A percentile compares a stretch with the other conserved stretches of the same genome.
These are phyloP conservation scores for Rhadinocentrus ornatus DNA, from an alignment of 2,797 vertebrate genomes.

Conservation along the genomic window DNA sequence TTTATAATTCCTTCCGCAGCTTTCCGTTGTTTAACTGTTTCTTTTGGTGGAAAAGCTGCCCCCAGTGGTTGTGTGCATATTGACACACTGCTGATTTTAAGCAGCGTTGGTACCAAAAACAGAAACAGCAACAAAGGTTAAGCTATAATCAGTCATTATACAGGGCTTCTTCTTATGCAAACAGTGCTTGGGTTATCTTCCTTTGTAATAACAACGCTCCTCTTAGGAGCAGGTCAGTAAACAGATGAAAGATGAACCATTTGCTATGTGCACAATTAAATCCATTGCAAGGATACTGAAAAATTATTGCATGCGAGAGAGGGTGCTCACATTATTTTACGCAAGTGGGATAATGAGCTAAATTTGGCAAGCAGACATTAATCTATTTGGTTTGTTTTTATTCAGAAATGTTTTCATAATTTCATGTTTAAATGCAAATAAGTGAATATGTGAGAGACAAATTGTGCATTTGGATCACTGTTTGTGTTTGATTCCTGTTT, in stretches of 20 bases:
- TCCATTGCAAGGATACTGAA: conserved; percentile 5
- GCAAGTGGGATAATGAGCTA: neutral
- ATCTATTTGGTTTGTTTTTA: neutral
- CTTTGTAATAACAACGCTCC: neutral
- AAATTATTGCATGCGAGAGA: conserved; percentile 1
- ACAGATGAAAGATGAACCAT: neutral
- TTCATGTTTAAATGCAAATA: neutral
- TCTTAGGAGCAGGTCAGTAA: neutral
- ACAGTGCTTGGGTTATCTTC: neutral
- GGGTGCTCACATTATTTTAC: neutral
- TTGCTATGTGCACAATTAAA: conserved; percentile 15
- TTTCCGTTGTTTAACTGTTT: neutral
- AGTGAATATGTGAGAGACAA: neutral
- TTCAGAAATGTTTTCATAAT: neutral
- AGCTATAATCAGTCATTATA: neutral
- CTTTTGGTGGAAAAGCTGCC: neutral
- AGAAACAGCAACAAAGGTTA: neutral
- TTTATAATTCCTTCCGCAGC: neutral
- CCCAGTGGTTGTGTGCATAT: neutral
- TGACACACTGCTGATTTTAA: neutral
- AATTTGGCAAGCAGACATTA: neutral
- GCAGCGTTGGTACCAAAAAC: neutral
- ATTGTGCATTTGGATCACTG: conserved; percentile 17
- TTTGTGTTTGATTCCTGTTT: conserved; percentile 22
- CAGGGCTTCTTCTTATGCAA: neutral